A percentile compares a stretch with the other conserved stretches of the same genome.
Conservation (phyloP, 2,888 invertebrate species). For the Drosophila longiperda region DNA sequence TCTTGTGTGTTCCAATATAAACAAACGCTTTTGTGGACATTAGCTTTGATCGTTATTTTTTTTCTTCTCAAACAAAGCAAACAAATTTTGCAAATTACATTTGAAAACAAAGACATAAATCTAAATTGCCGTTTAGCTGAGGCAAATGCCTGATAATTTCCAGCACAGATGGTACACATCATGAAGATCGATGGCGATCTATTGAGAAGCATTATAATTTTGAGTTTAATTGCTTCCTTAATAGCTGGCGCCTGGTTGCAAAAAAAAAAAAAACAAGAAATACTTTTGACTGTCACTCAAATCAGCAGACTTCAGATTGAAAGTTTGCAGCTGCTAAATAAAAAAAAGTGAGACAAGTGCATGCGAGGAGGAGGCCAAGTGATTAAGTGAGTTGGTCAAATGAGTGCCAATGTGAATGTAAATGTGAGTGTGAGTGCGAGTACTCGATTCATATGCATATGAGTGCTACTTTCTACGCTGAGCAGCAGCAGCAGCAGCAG, state of each 20-base stretch:
- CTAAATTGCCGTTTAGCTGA: slow-evolving; percentile 62
- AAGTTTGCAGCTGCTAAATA: slow-evolving; percentile 57
- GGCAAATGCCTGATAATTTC: slow-evolving; percentile 11
- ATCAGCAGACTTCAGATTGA: slow-evolving; percentile 42
- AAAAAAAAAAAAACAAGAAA: neutral
- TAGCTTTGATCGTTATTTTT: slow-evolving; percentile 14
- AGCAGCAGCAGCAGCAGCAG: neutral
- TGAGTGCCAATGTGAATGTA: slow-evolving; percentile 11
- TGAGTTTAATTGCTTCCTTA: slow-evolving; percentile 58
- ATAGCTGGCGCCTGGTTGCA: slow-evolving; percentile 51
- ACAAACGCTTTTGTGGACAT: slow-evolving; percentile 18
- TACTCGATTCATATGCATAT: slow-evolving; percentile 64
- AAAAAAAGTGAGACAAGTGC: slow-evolving; percentile 52
- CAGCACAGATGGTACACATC: slow-evolving; percentile 51
- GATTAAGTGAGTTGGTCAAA: slow-evolving; percentile 31
- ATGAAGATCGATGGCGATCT: slow-evolving; percentile 42
- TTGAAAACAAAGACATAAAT: slow-evolving; percentile 61
- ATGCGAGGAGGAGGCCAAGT: slow-evolving; percentile 19
- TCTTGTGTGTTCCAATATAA: slow-evolving; percentile 14
- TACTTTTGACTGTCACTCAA: slow-evolving; percentile 46
- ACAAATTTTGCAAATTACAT: slow-evolving; percentile 39
- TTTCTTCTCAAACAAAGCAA: slow-evolving; percentile 42
- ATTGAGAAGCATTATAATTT: slow-evolving; percentile 40
- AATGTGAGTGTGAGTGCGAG: slow-evolving; percentile 10
- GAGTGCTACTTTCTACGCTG: slow-evolving; percentile 73